phyloP scores from a whole-genome alignment of 2,797 vertebrate species.

The Chromobotia macracanthus region DNA sequence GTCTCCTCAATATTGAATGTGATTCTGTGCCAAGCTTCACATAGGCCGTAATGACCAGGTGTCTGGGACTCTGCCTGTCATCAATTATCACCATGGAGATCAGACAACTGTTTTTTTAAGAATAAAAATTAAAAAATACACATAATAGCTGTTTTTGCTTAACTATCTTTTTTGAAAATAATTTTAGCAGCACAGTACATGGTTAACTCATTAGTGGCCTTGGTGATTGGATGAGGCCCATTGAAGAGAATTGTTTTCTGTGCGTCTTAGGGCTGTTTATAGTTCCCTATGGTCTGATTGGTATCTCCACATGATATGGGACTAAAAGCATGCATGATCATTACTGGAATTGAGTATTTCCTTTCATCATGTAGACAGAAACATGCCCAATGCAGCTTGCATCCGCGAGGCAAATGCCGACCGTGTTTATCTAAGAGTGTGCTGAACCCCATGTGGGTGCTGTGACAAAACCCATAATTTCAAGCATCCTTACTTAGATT shows the following conservation, averaged over 20 bases:
- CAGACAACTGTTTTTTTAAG: conserved; percentile 64
- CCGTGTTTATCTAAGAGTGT: background rate
- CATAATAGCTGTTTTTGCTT: conserved; percentile 20
- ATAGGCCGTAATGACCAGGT: conserved; percentile 61
- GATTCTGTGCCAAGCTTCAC: conserved; percentile 32
- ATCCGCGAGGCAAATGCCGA: background rate
- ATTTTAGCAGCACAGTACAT: conserved; percentile 11
- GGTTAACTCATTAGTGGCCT: conserved; percentile 27
- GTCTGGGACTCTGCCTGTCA: conserved; percentile 66
- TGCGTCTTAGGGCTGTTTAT: conserved; percentile 16
- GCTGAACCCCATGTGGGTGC: background rate
- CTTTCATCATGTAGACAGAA: conserved; percentile 3
- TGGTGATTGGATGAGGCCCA: conserved; percentile 20
- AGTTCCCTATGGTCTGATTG: conserved; percentile 10
- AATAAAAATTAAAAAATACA: conserved; percentile 31
- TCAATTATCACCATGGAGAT: conserved; percentile 68
- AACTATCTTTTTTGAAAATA: conserved; percentile 18
- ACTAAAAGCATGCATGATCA: conserved; percentile 29
- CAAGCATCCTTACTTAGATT: conserved; percentile 3
- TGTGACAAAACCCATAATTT: conserved; percentile 22
- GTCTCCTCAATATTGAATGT: conserved; percentile 18
- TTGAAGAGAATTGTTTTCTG: background rate
- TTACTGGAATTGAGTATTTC: conserved; percentile 11
- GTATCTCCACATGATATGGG: conserved; percentile 12
- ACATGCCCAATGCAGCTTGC: background rate